Conservation (phyloP, 2,888 invertebrate species). For the Xestia sexstrigata region DNA sequence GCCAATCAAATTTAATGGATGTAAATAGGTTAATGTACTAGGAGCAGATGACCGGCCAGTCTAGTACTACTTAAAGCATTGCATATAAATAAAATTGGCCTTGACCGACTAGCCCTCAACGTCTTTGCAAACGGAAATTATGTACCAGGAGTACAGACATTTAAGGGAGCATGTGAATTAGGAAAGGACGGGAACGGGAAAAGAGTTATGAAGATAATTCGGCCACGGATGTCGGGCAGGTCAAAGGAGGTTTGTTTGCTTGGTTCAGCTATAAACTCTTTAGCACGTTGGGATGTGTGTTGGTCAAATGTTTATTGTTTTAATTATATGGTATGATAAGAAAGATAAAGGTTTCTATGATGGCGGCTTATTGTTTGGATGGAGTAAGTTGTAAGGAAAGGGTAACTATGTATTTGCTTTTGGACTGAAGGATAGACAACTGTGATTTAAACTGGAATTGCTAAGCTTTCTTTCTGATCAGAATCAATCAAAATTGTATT, state of each 20-base stretch:
- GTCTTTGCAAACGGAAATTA: constrained; percentile 15
- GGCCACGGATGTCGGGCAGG: constrained; percentile 40
- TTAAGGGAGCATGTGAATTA: constrained; percentile 51
- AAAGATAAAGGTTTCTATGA: constrained; percentile 14
- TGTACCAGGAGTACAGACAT: constrained; percentile 32
- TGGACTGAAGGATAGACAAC: not conserved
- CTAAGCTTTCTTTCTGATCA: not conserved
- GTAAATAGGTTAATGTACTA: constrained; percentile 51
- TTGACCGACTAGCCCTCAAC: constrained; percentile 49
- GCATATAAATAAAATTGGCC: constrained; percentile 55
- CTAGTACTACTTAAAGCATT: constrained; percentile 28
- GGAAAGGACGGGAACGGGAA: constrained; percentile 17
- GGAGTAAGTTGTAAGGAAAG: not conserved
- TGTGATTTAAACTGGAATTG: not conserved
- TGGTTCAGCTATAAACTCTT: constrained; percentile 42
- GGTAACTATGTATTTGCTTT: not conserved
- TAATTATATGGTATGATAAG: constrained; percentile 15
- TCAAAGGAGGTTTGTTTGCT: constrained; percentile 52
- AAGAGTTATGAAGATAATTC: constrained; percentile 29
- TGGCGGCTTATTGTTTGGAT: not conserved
- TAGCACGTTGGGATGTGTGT: constrained; percentile 32
- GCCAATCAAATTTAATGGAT: constrained; percentile 60
- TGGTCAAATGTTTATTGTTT: constrained; percentile 40
- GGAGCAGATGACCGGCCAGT: constrained; percentile 38
- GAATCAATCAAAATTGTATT: not conserved